These are phyloP conservation scores for Pachymerium ferrugineum DNA, from an alignment of 2,888 invertebrate genomes.

Conservation along the genomic window DNA sequence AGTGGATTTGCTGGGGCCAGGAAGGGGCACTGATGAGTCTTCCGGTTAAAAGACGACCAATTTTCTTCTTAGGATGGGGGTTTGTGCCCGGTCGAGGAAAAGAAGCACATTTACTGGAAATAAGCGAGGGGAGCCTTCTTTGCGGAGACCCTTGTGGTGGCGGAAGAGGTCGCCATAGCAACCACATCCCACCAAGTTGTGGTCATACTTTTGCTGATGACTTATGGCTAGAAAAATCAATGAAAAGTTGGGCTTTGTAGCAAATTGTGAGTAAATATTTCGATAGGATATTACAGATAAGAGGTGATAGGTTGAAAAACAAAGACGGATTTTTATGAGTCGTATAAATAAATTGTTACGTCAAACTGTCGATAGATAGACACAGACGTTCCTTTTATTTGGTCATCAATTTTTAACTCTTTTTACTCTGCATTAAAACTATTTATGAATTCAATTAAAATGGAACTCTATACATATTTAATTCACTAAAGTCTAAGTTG, in stretches of 20 bases:
- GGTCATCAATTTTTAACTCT: no score
- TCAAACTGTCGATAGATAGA: no score
- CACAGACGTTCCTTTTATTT: no score
- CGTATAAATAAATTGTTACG: no score
- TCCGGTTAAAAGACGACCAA: neutral
- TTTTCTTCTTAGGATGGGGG: neutral
- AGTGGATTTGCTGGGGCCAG: neutral
- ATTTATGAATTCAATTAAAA: no score
- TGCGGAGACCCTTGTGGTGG: neutral
- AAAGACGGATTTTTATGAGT: no score
- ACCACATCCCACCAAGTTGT: neutral
- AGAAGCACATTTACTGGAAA: neutral
- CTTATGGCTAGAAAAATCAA: neutral
- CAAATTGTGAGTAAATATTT: neutral
- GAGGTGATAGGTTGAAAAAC: no score
- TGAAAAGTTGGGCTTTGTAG: neutral
- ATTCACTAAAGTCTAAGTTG: no score
- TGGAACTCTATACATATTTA: no score
- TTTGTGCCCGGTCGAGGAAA: neutral
- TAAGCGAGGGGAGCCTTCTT: neutral
- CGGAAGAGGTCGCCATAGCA: neutral
- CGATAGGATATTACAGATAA: no score
- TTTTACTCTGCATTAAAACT: no score
- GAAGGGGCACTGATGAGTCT: conserved; percentile 4
- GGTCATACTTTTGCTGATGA: neutral